phyloP scores from a whole-genome alignment of 2,113 vertebrate genomes.

The Crotalus helleri region DNA sequence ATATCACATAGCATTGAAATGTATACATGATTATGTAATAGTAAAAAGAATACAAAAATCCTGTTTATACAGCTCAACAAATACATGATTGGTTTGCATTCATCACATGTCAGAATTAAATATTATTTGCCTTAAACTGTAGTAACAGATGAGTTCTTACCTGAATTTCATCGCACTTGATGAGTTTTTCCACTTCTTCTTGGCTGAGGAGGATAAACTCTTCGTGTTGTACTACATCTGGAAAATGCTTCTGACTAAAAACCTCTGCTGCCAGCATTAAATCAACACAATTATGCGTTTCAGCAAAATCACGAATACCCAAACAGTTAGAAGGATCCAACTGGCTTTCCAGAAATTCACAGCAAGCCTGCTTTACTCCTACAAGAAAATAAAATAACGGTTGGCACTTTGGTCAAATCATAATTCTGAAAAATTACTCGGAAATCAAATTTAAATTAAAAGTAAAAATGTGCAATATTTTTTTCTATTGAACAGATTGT shows the following conservation, averaged over 20 bases:
- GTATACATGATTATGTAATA: not conserved
- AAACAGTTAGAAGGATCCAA: slow-evolving; percentile 97
- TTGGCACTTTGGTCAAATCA: slow-evolving; percentile 5
- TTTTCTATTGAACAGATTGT: not conserved
- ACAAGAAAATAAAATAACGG: slow-evolving; percentile 52
- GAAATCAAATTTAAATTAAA: slow-evolving; percentile 19
- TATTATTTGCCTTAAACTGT: not conserved
- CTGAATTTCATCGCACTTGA: slow-evolving; percentile 99
- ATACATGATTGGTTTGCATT: slow-evolving; percentile 6
- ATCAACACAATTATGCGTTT: slow-evolving; percentile 97
- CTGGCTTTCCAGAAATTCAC: slow-evolving; percentile 96
- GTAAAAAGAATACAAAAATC: not conserved
- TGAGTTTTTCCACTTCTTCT: slow-evolving; percentile 95
- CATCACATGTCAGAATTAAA: not conserved
- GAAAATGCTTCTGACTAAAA: slow-evolving; percentile 97
- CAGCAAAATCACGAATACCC: slow-evolving; percentile 98
- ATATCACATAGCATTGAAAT: not conserved
- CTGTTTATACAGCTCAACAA: not conserved
- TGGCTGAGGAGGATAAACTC: slow-evolving; percentile 97
- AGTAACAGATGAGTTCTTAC: slow-evolving; percentile 61
- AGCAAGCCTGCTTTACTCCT: slow-evolving; percentile 98
- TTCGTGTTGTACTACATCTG: slow-evolving; percentile 97
- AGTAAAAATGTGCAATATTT: not conserved
- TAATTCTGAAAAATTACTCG: slow-evolving; percentile 44
- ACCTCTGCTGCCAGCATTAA: slow-evolving; percentile 97